A percentile compares a stretch with the other conserved stretches of the same genome.
Conservation (phyloP, 2,888 invertebrate genomes). For the Beris chalybata region DNA sequence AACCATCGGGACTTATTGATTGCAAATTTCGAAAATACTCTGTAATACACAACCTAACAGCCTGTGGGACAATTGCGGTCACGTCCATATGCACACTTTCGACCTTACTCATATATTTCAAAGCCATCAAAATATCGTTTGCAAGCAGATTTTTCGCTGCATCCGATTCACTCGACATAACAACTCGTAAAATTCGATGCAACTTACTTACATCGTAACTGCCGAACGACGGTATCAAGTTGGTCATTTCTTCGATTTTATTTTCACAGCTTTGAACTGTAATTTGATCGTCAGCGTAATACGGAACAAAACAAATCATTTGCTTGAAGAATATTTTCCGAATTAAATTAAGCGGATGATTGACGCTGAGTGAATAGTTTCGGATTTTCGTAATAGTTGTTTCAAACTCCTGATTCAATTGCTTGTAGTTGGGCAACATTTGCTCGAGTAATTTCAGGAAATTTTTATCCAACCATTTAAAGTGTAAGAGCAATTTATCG, state of each 20-base stretch:
- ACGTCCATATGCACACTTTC: background rate
- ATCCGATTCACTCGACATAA: constrained; percentile 42
- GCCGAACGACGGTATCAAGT: constrained; percentile 49
- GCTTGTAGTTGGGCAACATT: constrained; percentile 39
- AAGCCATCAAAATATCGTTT: constrained; percentile 3
- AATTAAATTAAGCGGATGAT: constrained; percentile 39
- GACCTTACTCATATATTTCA: constrained; percentile 11
- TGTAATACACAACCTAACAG: background rate
- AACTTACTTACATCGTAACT: constrained; percentile 40
- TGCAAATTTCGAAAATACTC: constrained; percentile 5
- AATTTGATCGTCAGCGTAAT: constrained; percentile 38
- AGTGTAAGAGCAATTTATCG: constrained; percentile 68
- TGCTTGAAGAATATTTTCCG: constrained; percentile 39
- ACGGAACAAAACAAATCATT: constrained; percentile 38
- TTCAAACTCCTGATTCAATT: constrained; percentile 40
- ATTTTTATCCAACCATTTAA: constrained; percentile 73
- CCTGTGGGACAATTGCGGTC: background rate
- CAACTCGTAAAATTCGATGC: background rate
- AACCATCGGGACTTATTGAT: background rate
- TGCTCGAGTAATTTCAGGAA: constrained; percentile 52
- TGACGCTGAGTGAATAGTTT: constrained; percentile 41
- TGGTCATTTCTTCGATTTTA: constrained; percentile 46
- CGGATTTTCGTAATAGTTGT: constrained; percentile 42
- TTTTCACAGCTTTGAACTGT: constrained; percentile 39
- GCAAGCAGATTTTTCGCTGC: constrained; percentile 40